Base-by-base conservation (phyloP, 2,113 vertebrate genomes). In the Gnathochromis pfefferi region DNA sequence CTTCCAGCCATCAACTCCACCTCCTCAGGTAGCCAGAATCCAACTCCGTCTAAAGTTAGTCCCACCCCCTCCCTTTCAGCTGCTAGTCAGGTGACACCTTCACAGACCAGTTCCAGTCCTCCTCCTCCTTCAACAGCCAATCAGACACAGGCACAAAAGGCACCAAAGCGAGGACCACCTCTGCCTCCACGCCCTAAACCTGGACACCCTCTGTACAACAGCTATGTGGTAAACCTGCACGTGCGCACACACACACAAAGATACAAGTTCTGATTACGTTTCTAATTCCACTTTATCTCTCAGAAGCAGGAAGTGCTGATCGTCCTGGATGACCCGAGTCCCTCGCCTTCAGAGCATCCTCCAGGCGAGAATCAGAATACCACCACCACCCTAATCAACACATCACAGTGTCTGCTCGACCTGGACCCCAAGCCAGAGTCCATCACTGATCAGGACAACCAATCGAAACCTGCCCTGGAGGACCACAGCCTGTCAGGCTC, bases 171-270 rank as follows among this genome's bases (percentile, higher is more conserved):
- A 95, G 97, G 98, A 47, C 98, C 97, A 7, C 97, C 97, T 33
- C 97, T 99, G 86, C 99, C 99, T 45, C 98, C 99, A 73, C 97
- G 98, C 75, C 99, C 99, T 23, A 97, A 96, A 90, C 97, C 97
- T 1, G 98, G 98, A 94, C 98, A 99, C 92, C 97, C 97, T 5
- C 97, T 99, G 21, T 99, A 97, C 86, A 96, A 54, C 90, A 97
- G 96, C 90, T 97, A 97, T 83, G 91, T 87, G 96, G 98, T 99
- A 88, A 2, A 17, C 12, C 42, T 54, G 57, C 79, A 31, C 9
- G 3, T 21, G 26, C 21, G 1, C 35, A 35, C 45, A 9, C 23
- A 73, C 23, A 68, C 17, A 42, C 21, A 28, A 21, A 17, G 8
- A 26, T 28, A 42, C 35, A 75, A 19, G 23, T 31, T 31, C 23